Percentiles rank a stretch among this genome's conserved stretches.
Evolutionary conservation across 2,113 vertebrate genomes (phyloP).

Genomic region (Agapornis roseicollis): DNA sequence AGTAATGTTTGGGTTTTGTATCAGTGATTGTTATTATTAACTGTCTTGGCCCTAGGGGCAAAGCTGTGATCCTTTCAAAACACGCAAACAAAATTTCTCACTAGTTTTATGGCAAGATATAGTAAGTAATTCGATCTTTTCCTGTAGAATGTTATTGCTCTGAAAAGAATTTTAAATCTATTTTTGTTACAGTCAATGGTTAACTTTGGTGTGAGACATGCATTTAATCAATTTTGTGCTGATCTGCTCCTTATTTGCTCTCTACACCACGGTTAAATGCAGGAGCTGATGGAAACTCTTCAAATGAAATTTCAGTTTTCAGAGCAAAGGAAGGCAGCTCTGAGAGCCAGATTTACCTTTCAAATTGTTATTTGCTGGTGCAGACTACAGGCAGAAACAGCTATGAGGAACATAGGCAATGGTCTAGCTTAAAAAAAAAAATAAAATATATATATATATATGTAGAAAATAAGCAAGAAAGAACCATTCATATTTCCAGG

Average conservation of each 20-base stretch:
- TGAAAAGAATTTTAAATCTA: not conserved
- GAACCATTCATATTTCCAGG: not conserved
- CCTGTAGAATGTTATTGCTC: not conserved
- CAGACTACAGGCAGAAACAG: not conserved
- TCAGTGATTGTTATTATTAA: not conserved
- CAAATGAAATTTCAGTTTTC: not conserved
- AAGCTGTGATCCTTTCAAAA: not conserved
- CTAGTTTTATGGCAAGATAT: not conserved
- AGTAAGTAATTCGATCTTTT: not conserved
- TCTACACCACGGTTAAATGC: not conserved
- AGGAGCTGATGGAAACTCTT: not conserved
- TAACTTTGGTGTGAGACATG: not conserved
- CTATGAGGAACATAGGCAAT: not conserved
- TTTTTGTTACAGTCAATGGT: not conserved
- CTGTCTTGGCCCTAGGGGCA: not conserved
- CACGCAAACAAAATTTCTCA: not conserved
- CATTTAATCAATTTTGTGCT: not conserved
- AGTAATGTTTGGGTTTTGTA: not conserved
- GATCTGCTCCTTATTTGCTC: not conserved
- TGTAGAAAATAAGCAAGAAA: not conserved
- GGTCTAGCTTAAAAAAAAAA: not conserved
- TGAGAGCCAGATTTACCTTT: not conserved
- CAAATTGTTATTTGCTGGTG: not conserved
- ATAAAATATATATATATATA: too few species aligned
- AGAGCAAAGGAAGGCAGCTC: not conserved